Percentiles rank a stretch among this genome's conserved stretches.
These are phyloP conservation scores for Probaryconus sp. DNA, from an alignment of 1,140 invertebrate genomes.

Conservation along the genomic window DNA sequence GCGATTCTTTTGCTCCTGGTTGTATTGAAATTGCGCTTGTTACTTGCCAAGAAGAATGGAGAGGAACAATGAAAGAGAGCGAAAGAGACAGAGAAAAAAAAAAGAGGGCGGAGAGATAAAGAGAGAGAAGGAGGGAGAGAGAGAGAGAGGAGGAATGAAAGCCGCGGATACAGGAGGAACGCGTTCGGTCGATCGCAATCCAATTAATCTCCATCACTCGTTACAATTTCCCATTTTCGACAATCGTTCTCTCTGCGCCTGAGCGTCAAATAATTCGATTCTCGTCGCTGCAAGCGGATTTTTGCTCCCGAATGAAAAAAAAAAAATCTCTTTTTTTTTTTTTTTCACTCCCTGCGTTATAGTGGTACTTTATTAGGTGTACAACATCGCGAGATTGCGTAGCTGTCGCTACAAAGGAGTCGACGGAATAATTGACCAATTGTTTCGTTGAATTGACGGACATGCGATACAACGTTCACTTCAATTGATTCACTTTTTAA, in stretches of 20 bases:
- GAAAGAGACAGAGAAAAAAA: neutral
- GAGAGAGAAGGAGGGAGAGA: conserved; percentile 2
- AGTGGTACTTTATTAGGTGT: conserved; percentile 26
- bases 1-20: conserved; percentile 14
- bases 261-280: conserved; percentile 46
- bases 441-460: conserved; percentile 10
- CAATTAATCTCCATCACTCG: conserved; percentile 53
- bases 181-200: conserved; percentile 32
- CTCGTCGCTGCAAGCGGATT: conserved; percentile 31
- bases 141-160: neutral
- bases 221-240: conserved; percentile 51
- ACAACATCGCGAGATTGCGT: no score
- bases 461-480: conserved; percentile 5
- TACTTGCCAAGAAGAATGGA: conserved; percentile 11
- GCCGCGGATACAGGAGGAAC: conserved; percentile 32
- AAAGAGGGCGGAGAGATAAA: neutral
- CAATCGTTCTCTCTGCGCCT: conserved; percentile 28
- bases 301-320: conserved; percentile 13
- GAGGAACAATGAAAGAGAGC: conserved; percentile 4
- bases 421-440: conserved; percentile 22
- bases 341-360: neutral
- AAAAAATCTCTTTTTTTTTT: neutral
- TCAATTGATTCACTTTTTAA: no score
- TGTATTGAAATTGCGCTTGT: conserved; percentile 42
- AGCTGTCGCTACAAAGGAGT: conserved; percentile 13